These are phyloP conservation scores for Volucella inflata DNA, from an alignment of 2,888 invertebrate genomes.

Conservation along the genomic window DNA sequence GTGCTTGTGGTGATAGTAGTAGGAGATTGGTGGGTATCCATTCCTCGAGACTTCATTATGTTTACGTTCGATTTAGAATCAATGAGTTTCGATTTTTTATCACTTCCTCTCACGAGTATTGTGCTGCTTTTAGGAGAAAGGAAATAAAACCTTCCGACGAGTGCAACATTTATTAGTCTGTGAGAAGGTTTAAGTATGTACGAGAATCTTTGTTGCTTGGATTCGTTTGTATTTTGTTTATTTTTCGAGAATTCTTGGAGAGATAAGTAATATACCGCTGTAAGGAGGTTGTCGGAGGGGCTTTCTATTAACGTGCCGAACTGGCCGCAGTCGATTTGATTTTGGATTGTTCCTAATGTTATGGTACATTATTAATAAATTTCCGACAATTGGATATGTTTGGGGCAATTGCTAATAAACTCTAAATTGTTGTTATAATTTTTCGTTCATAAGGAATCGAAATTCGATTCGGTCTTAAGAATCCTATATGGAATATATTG, in stretches of 20 bases:
- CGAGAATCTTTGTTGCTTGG: background rate
- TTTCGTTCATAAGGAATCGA: conserved; percentile 3
- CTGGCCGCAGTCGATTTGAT: conserved; percentile 39
- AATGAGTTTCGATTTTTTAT: conserved; percentile 73
- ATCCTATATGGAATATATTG: too few relatives aligned
- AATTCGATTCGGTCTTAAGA: background rate
- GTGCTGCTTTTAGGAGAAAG: conserved; percentile 3
- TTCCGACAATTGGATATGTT: conserved; percentile 46
- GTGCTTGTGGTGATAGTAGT: background rate
- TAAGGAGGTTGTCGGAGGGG: conserved; percentile 67
- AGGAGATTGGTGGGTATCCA: conserved; percentile 6
- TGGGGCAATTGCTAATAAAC: conserved; percentile 32
- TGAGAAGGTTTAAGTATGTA: background rate
- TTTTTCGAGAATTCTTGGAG: conserved; percentile 32
- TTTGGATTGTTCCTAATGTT: conserved; percentile 45
- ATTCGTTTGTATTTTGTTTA: conserved; percentile 8
- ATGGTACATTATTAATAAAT: conserved; percentile 64
- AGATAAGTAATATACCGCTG: conserved; percentile 64
- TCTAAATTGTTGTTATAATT: conserved; percentile 36
- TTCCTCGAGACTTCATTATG: conserved; percentile 49
- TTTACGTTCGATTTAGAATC: conserved; percentile 64
- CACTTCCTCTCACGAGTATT: conserved; percentile 52
- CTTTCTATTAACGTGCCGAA: conserved; percentile 57
- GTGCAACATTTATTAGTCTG: conserved; percentile 13
- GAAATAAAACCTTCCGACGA: background rate